A percentile compares a stretch with the other conserved stretches of the same genome.
Conservation (phyloP, 2,888 invertebrate species). For the Polia nebulosa region DNA sequence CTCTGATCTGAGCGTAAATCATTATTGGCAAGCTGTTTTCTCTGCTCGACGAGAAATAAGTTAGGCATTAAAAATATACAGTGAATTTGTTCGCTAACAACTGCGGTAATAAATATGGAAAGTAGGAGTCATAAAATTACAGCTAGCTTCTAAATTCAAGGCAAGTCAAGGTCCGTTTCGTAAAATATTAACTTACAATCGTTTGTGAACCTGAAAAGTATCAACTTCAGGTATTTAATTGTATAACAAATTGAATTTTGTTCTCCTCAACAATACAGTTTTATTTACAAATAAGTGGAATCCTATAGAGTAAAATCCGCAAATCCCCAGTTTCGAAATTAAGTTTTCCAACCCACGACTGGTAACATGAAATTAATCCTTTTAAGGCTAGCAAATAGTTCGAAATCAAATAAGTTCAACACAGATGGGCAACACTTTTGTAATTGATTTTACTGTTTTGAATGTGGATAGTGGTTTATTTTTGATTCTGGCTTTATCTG, state of each 20-base stretch:
- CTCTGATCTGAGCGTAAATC: constrained; percentile 49
- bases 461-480: neutral
- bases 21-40: constrained; percentile 58
- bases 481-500: neutral
- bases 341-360: constrained; percentile 32
- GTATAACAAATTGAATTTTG: constrained; percentile 17
- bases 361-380: constrained; percentile 54
- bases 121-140: constrained; percentile 56
- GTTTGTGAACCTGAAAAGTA: constrained; percentile 14
- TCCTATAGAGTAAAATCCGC: constrained; percentile 25
- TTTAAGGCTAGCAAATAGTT: constrained; percentile 47
- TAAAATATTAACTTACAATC: constrained; percentile 36
- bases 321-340: constrained; percentile 36
- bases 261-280: constrained; percentile 12
- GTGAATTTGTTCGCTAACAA: constrained; percentile 55
- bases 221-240: constrained; percentile 12
- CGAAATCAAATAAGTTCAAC: constrained; percentile 33
- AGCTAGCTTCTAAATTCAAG: constrained; percentile 37
- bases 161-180: constrained; percentile 25
- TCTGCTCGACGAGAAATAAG: constrained; percentile 41
- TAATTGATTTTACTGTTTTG: neutral
- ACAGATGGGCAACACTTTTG: constrained; percentile 9
- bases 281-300: constrained; percentile 20
- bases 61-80: constrained; percentile 50
- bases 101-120: constrained; percentile 59